These are phyloP conservation scores for Drosophila neutralis DNA, from an alignment of 2,888 invertebrate species.

Conservation along the genomic window DNA sequence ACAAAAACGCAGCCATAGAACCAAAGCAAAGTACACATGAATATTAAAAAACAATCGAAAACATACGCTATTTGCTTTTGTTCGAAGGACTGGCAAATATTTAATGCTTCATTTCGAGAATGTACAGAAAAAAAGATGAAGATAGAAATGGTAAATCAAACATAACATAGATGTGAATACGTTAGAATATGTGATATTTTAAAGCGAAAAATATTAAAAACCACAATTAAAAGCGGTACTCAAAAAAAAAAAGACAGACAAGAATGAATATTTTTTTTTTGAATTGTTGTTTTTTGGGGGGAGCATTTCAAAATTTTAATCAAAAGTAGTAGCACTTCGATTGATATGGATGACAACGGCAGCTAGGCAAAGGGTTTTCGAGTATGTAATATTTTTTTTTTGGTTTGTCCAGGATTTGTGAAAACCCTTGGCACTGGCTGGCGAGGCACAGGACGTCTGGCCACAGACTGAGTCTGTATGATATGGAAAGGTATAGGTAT, in stretches of 20 bases:
- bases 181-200: slow-evolving; percentile 25
- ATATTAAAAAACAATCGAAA: slow-evolving; percentile 74
- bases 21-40: slow-evolving; percentile 45
- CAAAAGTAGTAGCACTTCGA: slow-evolving; percentile 82
- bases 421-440: slow-evolving; percentile 23
- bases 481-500: slow-evolving; percentile 8
- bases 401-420: slow-evolving; percentile 31
- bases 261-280: slow-evolving; percentile 6
- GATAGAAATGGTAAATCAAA: slow-evolving; percentile 51
- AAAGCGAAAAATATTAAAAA: slow-evolving; percentile 62
- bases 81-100: slow-evolving; percentile 65
- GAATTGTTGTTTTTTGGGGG: background rate
- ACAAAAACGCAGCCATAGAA: slow-evolving; percentile 3
- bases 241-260: slow-evolving; percentile 39
- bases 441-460: slow-evolving; percentile 14
- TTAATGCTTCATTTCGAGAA: slow-evolving; percentile 71
- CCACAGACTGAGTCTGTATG: slow-evolving; percentile 2
- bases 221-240: slow-evolving; percentile 71
- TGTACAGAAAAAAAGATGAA: slow-evolving; percentile 5
- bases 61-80: slow-evolving; percentile 69
- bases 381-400: slow-evolving; percentile 9
- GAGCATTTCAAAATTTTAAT: slow-evolving; percentile 72
- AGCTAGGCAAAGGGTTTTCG: slow-evolving; percentile 31
- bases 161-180: slow-evolving; percentile 43
- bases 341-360: slow-evolving; percentile 71